Base-by-base conservation (phyloP, 2,888 invertebrate genomes). In the Cactoblastis cactorum region DNA sequence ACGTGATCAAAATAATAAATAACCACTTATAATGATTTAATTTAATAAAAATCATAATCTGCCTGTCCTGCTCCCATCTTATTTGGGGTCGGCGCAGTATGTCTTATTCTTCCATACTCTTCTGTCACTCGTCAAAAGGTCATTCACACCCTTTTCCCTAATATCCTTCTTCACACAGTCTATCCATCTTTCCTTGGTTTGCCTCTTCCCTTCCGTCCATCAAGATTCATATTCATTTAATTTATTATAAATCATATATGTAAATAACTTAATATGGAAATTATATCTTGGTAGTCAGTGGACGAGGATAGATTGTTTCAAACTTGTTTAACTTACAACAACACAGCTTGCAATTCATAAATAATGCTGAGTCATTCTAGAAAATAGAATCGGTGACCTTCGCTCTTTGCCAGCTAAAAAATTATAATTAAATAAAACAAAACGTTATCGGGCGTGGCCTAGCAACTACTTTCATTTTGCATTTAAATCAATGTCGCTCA, bases 351-450 rank as follows among this genome's bases (percentile, higher is more conserved):
- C 24, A 43, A 43, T 18, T 9, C 8, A 18, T 33, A 55, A 63
- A 67, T 68, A 49, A 41, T 68, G 66, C 71, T 65, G 68, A 59
- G 34, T 76, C 74, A 75, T 63, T 72, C 58, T 61, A 54, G 59
- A 69, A 74, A 68, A 74, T 71, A 73, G 60, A 69, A 65, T 65
- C 57, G 41, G 53, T 67, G 69, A 73, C 76, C 75, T 77, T 74
- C 69, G 63, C 62, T 62, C 43, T 63, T 67, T 59, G 62, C 59
- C 62, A 61, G 53, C 53, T 55, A 49, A 52, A 61, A 62, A 59
- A 61, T 57, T 61, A 59, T 63, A 67, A 73, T 68, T 65, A 69
- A 60, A 51, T 57, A 59, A 57, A 51, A 56, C 59, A 61, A 59
- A 57, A 59, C 59, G 54, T 51, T 38, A 50, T 33, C 32, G 53